phyloP scores from a whole-genome alignment of 2,888 invertebrate species.

The Xestoiulus laeticollis region DNA sequence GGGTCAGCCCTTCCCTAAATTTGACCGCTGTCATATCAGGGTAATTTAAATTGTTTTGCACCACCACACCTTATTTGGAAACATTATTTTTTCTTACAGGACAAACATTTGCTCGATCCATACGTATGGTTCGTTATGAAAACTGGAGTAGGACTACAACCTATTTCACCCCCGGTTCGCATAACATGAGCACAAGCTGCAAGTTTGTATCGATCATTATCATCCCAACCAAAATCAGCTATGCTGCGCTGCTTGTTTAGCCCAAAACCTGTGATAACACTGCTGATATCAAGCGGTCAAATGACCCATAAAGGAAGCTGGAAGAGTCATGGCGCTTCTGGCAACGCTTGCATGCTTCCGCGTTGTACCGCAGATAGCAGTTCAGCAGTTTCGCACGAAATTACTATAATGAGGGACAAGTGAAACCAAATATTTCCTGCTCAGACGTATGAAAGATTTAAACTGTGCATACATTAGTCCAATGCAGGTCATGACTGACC shows the following conservation, averaged over 20 bases:
- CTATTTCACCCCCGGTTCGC: not conserved
- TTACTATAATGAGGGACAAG: not conserved
- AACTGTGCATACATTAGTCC: not conserved
- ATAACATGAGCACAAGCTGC: not conserved
- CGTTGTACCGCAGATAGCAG: not conserved
- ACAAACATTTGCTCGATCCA: not conserved
- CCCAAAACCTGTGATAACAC: not conserved
- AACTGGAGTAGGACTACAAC: conserved; percentile 28
- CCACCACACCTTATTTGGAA: conserved; percentile 4
- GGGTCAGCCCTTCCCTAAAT: not conserved
- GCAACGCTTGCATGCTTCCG: not conserved
- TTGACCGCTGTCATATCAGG: conserved; percentile 7
- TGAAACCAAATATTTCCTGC: not conserved
- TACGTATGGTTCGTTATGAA: not conserved
- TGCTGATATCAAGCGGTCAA: conserved; percentile 2
- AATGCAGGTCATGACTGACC: not conserved
- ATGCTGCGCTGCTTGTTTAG: not conserved
- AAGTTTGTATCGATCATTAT: conserved; percentile 22
- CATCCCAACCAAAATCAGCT: not conserved
- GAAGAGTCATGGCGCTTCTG: conserved; percentile 17
- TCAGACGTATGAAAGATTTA: not conserved
- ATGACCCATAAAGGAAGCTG: conserved; percentile 16
- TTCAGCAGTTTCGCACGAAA: not conserved
- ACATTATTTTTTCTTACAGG: not conserved
- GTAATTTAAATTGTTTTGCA: not conserved